phyloP scores from a whole-genome alignment of 2,888 invertebrate genomes.

The Zaprionus obscuricornis region DNA sequence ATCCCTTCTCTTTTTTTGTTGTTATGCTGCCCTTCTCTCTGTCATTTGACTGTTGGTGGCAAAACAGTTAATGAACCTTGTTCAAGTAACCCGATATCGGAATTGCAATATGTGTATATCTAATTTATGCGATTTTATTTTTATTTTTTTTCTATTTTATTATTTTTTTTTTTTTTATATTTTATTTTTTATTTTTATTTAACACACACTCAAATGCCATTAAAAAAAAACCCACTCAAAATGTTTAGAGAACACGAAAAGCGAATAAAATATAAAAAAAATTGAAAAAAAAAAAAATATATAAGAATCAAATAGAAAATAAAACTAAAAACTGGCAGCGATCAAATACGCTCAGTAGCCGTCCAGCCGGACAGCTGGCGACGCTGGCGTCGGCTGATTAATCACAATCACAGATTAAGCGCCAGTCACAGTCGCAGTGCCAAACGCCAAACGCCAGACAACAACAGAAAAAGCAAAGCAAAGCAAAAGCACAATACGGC shows the following conservation, averaged over 20 bases:
- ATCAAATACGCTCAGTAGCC: slow-evolving; percentile 71
- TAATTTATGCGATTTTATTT: slow-evolving; percentile 72
- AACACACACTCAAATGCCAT: slow-evolving; percentile 67
- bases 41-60: no score
- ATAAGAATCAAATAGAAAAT: slow-evolving; percentile 24
- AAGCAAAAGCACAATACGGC: no score
- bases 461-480: slow-evolving; percentile 3
- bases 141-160: neutral
- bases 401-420: slow-evolving; percentile 76
- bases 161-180: slow-evolving; percentile 1
- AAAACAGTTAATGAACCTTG: slow-evolving; percentile 73
- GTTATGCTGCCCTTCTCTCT: slow-evolving; percentile 1
- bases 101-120: slow-evolving; percentile 73
- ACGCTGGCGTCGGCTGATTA: slow-evolving; percentile 66
- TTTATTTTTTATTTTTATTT: slow-evolving; percentile 61
- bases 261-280: slow-evolving; percentile 24
- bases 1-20: slow-evolving; percentile 15
- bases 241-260: slow-evolving; percentile 49
- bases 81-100: slow-evolving; percentile 72
- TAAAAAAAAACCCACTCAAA: slow-evolving; percentile 67
- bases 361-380: slow-evolving; percentile 55
- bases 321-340: slow-evolving; percentile 45
- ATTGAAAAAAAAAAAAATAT: slow-evolving; percentile 22
- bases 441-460: slow-evolving; percentile 24
- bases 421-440: slow-evolving; percentile 49